Evolutionary conservation across 92 coral and sea anemone species (phyloP).

Genomic region (Palythoa caribaeorum): DNA sequence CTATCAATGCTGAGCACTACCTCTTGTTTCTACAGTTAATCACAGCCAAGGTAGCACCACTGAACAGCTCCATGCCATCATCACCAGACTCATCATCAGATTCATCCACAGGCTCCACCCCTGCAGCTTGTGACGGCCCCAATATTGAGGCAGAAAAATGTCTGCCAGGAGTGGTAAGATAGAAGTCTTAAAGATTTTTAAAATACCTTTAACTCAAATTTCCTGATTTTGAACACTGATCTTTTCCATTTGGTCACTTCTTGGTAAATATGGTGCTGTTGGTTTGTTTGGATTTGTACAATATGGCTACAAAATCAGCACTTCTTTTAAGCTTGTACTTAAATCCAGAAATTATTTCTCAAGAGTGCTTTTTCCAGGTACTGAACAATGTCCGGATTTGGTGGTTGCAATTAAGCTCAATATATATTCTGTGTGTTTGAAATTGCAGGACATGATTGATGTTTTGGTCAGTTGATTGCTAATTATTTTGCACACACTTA

Average conservation of each 20-base stretch:
- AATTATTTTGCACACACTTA: too few relatives aligned
- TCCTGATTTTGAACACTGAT: too few relatives aligned
- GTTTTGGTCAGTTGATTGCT: too few relatives aligned
- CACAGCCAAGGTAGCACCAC: conserved; percentile 94
- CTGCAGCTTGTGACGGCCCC: conserved; percentile 97
- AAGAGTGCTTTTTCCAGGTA: too few relatives aligned
- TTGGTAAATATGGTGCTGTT: neutral
- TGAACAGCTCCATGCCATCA: conserved; percentile 97
- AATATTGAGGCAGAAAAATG: conserved; percentile 95
- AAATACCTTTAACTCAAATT: too few relatives aligned
- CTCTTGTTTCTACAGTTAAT: conserved; percentile 72
- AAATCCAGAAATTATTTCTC: too few relatives aligned
- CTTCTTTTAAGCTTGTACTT: neutral
- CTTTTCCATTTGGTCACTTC: too few relatives aligned
- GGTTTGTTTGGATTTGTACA: neutral
- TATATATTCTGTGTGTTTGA: too few relatives aligned
- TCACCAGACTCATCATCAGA: conserved; percentile 99
- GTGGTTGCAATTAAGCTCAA: too few relatives aligned
- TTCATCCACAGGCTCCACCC: conserved; percentile 92
- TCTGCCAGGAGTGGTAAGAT: conserved; percentile 97
- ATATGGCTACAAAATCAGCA: neutral
- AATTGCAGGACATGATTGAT: too few relatives aligned
- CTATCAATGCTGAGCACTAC: neutral
- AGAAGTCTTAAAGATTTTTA: neutral
- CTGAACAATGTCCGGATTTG: too few relatives aligned